A percentile compares a stretch with the other conserved stretches of the same genome.
Conservation (phyloP, 2,797 vertebrate genomes). For the Tapera naevia region DNA sequence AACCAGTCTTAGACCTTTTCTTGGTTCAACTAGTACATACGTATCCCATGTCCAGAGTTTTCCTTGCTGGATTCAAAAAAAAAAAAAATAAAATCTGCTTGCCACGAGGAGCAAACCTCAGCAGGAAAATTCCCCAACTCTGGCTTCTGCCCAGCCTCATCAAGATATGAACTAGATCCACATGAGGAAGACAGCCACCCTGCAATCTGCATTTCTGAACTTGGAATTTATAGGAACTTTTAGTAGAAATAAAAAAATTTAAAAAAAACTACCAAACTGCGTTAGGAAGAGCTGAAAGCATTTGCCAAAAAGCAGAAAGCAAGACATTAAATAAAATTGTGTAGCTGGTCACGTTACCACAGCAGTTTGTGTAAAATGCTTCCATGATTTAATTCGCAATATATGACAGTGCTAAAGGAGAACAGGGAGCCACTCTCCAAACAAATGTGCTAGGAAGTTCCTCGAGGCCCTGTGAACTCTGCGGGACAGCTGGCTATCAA, state of each 20-base stretch:
- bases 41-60: not conserved
- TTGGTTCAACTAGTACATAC: not conserved
- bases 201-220: rapidly evolving
- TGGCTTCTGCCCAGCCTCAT: not conserved
- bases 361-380: not conserved
- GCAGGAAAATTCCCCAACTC: not conserved
- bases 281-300: not conserved
- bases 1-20: not conserved
- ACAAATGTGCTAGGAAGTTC: too few relatives aligned
- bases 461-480: not conserved
- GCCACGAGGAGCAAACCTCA: not conserved
- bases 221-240: not conserved
- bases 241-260: not conserved
- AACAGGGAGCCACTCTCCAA: not conserved
- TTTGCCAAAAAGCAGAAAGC: not conserved
- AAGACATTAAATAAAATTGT: not conserved
- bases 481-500: not conserved
- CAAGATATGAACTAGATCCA: not conserved
- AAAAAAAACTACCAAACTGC: not conserved
- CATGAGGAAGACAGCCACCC: not conserved
- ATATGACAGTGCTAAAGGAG: not conserved
- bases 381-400: not conserved
- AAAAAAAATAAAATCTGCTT: not conserved
- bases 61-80: not conserved
- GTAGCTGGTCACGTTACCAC: not conserved